phyloP scores from a whole-genome alignment of 2,113 vertebrate species.

The Mirza zaza region DNA sequence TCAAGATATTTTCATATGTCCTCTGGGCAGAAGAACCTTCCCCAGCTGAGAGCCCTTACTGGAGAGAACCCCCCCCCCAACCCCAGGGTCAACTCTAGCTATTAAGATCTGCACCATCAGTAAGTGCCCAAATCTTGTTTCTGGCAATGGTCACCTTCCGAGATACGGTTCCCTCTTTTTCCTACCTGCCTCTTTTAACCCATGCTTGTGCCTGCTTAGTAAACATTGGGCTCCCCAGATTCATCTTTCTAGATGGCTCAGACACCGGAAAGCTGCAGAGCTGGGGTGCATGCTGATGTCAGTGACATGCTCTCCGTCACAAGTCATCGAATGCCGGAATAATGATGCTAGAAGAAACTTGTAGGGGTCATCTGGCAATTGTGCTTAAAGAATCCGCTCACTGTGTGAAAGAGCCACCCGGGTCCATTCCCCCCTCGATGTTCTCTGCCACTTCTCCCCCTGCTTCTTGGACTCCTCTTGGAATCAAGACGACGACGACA shows the following conservation, averaged over 20 bases:
- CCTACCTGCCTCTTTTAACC: neutral
- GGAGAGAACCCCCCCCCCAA: too few species aligned
- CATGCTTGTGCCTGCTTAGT: too few species aligned
- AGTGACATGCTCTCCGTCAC: neutral
- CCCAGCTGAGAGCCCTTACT: neutral
- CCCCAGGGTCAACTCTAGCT: neutral
- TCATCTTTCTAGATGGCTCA: neutral
- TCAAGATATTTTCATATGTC: neutral
- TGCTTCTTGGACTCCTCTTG: neutral
- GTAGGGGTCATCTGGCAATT: neutral
- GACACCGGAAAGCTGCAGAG: neutral
- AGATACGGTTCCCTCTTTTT: neutral
- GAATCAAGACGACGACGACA: rapidly evolving
- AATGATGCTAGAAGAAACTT: neutral
- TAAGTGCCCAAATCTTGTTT: neutral
- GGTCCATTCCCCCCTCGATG: neutral
- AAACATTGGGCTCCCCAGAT: too few species aligned
- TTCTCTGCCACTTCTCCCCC: neutral
- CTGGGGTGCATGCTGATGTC: neutral
- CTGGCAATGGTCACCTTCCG: neutral
- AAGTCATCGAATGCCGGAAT: neutral
- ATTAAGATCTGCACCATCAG: neutral
- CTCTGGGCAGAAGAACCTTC: neutral
- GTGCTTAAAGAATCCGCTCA: neutral
- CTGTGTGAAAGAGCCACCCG: neutral